Base-by-base conservation (phyloP, 2,113 vertebrate genomes). In the Seriola rivoliana region DNA sequence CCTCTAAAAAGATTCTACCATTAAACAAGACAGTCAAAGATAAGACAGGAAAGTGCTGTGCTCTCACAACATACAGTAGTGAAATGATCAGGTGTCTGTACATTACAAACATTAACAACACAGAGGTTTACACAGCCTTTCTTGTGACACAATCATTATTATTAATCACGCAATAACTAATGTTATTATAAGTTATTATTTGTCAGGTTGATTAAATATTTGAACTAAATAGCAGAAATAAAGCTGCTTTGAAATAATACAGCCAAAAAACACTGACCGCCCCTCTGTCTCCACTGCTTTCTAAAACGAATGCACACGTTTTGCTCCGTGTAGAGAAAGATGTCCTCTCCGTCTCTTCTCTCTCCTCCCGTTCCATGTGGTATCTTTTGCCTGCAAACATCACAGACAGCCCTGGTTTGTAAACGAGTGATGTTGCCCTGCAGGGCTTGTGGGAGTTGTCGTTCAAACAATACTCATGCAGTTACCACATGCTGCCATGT, bases 401-500 rank as follows among this genome's bases (percentile, higher is more conserved):
- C 17, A 13, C 46, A 44, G 17, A n/a, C 36, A 34, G 23, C 38
- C 13, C 12, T 0, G 11, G 6, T 5, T 23, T 44, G 63, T 9
- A 59, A 48, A 57, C 14, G 2, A 36, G 21, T 16, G 13, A 58
- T 58, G 55, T 16, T 16, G 4, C n/a, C 19, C 69, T 9, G 8
- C 14, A 23, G 48, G 62, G 59, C 25, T 54, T 64, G 25, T 82
- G 83, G 67, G 57, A 85, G 44, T 32, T 72, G 55, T 6, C 68
- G 71, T 85, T 46, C 3, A 55, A 54, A 16, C 17, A 0, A 8
- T 46, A 71, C 40, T 70, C 5, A 17, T 32, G 59, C 40, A 78
- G 8, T 71, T 72, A 63, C 69, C 76, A 66, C 40, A 12, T 59
- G 77, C 44, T 72, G 69, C 85, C 85, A 71, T 57, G 55, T 78